Percentiles rank a stretch among this genome's conserved stretches.
Evolutionary conservation across 2,888 invertebrate genomes (phyloP).

Genomic region (Busseola fusca): DNA sequence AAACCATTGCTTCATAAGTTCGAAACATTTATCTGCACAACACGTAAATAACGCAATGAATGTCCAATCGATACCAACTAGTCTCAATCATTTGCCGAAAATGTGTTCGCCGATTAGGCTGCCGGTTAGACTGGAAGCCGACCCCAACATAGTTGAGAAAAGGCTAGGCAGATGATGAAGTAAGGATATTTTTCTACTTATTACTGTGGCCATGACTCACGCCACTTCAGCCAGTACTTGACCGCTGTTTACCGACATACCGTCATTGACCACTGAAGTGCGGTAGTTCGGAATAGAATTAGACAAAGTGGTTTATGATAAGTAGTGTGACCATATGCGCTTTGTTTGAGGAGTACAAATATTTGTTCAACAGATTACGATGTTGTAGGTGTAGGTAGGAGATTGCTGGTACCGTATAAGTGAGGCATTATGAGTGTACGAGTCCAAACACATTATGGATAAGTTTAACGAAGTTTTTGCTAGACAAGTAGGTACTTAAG

Average conservation of each 20-base stretch:
- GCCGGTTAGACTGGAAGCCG: too few relatives aligned
- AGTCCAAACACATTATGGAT: constrained; percentile 9
- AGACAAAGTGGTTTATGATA: constrained; percentile 24
- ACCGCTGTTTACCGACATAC: constrained; percentile 18
- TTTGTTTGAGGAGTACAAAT: constrained; percentile 32
- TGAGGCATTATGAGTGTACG: background rate
- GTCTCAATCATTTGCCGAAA: too few relatives aligned
- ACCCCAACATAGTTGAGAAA: too few relatives aligned
- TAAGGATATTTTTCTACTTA: background rate
- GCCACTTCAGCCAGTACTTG: constrained; percentile 13
- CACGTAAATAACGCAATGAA: too few relatives aligned
- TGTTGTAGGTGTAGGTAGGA: background rate
- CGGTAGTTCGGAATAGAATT: constrained; percentile 10
- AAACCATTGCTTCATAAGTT: too few relatives aligned
- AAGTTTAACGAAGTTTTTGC: background rate
- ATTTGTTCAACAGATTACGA: constrained; percentile 27
- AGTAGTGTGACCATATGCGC: background rate
- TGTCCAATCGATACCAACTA: too few relatives aligned
- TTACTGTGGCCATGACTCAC: constrained; percentile 8
- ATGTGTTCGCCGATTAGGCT: too few relatives aligned
- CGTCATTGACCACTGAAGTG: constrained; percentile 50
- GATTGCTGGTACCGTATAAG: constrained; percentile 23
- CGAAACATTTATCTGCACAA: too few relatives aligned
- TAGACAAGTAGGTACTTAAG: background rate
- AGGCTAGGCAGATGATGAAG: too few relatives aligned